A percentile compares a stretch with the other conserved stretches of the same genome.
Evolutionary conservation across 2,113 vertebrate genomes (phyloP).

Genomic region (Odocoileus hemionus): DNA sequence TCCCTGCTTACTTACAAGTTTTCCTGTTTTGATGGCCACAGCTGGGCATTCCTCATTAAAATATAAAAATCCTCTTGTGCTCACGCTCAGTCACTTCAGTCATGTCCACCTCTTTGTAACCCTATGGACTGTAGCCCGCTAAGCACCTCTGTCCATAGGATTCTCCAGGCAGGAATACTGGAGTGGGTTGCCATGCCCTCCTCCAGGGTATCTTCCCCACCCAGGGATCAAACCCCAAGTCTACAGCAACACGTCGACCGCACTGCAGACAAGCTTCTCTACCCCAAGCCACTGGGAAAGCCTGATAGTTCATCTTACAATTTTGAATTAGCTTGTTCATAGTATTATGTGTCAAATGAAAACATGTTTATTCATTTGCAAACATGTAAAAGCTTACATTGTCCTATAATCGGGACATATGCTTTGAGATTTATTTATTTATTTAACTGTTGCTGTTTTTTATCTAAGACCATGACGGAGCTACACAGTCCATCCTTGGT

Average conservation of each 20-base stretch:
- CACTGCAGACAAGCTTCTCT: neutral
- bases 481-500: neutral
- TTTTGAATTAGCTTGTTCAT: neutral
- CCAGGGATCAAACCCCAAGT: neutral
- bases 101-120: neutral
- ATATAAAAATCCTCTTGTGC: neutral
- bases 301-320: neutral
- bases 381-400: neutral
- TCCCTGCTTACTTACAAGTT: neutral
- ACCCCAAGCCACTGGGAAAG: neutral
- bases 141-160: neutral
- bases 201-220: neutral
- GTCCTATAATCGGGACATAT: neutral
- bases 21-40: neutral
- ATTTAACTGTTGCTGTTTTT: neutral
- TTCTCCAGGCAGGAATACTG: neutral
- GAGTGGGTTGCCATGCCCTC: neutral
- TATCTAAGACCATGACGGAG: neutral
- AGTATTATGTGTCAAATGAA: neutral
- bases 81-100: neutral
- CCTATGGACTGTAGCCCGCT: neutral
- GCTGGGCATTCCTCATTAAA: neutral
- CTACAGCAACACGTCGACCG: accelerated
- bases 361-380: neutral
- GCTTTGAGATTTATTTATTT: neutral